Percentiles rank a stretch among this genome's conserved stretches.
phyloP scores from a whole-genome alignment of 1,140 invertebrate genomes.

The Ganaspis sp. region DNA sequence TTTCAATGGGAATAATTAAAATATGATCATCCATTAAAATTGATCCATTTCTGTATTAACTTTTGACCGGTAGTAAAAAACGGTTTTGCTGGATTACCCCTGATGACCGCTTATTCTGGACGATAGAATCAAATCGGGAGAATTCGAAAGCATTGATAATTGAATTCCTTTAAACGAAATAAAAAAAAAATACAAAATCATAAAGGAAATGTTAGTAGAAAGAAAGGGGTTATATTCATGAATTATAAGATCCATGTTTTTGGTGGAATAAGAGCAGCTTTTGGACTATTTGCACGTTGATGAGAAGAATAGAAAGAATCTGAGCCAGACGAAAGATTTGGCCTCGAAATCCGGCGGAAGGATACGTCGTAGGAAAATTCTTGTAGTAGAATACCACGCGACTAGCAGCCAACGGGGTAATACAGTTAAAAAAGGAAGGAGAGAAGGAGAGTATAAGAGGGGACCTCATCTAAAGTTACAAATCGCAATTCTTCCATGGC shows the following conservation, averaged over 20 bases:
- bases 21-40: no score
- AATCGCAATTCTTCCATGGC: conserved; percentile 77
- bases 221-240: neutral
- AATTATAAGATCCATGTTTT: neutral
- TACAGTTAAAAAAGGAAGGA: conserved; percentile 63
- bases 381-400: conserved; percentile 48
- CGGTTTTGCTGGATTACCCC: no score
- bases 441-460: conserved; percentile 53
- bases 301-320: neutral
- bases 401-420: conserved; percentile 59
- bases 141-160: no score
- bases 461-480: conserved; percentile 76
- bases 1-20: no score
- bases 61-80: no score
- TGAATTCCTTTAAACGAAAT: no score
- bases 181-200: no score
- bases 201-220: neutral
- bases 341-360: conserved; percentile 55
- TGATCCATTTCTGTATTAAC: no score
- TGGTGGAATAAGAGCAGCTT: neutral
- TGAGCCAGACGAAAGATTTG: conserved; percentile 38
- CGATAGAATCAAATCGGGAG: no score
- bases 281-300: neutral
- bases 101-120: no score
- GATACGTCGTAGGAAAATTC: conserved; percentile 57